Conservation (phyloP, 2,797 vertebrate genomes). For the Cheirogaleus major region DNA sequence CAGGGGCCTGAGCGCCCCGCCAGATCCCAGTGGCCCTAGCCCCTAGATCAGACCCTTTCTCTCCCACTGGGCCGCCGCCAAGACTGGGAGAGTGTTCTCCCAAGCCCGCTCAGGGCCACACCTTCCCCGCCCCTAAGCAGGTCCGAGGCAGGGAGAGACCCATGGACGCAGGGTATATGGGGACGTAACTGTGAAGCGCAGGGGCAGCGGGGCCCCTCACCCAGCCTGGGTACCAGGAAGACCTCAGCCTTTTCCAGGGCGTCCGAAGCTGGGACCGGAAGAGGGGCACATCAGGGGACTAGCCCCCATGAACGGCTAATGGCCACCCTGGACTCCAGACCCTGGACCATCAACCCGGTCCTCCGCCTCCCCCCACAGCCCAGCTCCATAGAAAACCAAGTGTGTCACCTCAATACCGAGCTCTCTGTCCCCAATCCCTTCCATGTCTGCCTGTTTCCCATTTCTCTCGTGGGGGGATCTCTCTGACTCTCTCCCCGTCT, state of each 20-base stretch:
- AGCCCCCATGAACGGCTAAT: neutral
- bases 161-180: neutral
- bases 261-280: neutral
- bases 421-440: neutral
- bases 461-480: neutral
- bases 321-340: neutral
- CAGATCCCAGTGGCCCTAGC: neutral
- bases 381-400: neutral
- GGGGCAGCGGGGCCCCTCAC: neutral
- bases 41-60: neutral
- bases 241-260: neutral
- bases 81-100: neutral
- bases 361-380: accelerated
- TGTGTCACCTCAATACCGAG: neutral
- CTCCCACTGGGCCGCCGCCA: neutral
- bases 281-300: neutral
- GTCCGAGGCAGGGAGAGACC: neutral
- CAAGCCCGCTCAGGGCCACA: neutral
- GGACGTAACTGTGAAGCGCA: neutral
- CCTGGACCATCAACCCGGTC: neutral
- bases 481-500: accelerated
- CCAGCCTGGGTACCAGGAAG: neutral
- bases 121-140: neutral
- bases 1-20: neutral
- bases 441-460: neutral